A percentile compares a stretch with the other conserved stretches of the same genome.
These are phyloP conservation scores for Antrozous pallidus DNA, from an alignment of 2,797 vertebrate genomes.

Conservation along the genomic window DNA sequence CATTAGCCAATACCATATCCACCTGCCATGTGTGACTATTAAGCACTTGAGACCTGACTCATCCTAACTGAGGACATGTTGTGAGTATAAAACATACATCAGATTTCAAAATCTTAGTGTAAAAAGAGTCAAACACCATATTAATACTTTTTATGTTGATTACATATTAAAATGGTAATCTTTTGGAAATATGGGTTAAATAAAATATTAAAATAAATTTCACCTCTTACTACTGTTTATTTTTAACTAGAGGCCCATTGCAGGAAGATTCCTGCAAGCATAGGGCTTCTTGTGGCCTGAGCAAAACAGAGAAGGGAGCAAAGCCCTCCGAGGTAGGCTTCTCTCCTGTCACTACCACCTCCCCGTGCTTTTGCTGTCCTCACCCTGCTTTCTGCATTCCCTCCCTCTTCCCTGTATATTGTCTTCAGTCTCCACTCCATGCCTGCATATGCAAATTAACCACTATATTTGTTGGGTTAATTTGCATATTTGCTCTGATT, in stretches of 20 bases:
- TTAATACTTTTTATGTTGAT: not conserved
- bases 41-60: not conserved
- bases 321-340: no score
- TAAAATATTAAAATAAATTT: constrained; percentile 5
- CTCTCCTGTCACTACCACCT: no score
- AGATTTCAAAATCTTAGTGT: not conserved
- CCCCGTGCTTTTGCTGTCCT: no score
- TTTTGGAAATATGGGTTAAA: not conserved
- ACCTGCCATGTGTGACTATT: fast-evolving
- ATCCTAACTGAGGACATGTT: not conserved
- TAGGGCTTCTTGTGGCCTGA: no score
- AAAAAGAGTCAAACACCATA: not conserved
- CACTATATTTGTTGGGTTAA: no score
- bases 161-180: not conserved
- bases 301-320: no score
- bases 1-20: not conserved
- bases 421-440: no score
- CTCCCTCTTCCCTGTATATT: no score
- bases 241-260: not conserved
- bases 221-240: not conserved
- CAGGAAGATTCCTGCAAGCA: no score
- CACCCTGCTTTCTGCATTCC: no score
- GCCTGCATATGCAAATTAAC: no score
- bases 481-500: no score
- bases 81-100: not conserved